These are phyloP conservation scores for Limanda limanda DNA, from an alignment of 2,113 vertebrate genomes.

Conservation along the genomic window DNA sequence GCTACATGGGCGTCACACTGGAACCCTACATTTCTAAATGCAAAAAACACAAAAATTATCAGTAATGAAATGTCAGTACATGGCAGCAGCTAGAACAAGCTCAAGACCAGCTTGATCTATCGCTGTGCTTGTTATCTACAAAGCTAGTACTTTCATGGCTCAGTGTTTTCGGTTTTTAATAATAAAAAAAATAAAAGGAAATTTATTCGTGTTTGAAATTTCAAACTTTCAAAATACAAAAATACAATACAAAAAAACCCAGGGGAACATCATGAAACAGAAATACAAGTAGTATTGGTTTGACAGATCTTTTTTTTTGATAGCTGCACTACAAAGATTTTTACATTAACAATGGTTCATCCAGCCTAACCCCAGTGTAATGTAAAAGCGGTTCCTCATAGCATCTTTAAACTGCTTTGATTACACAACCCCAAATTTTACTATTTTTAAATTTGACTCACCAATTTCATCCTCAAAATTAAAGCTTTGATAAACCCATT, in stretches of 20 bases:
- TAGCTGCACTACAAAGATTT: slow-evolving; percentile 12
- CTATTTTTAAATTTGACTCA: background rate
- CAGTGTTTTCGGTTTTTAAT: slow-evolving; percentile 28
- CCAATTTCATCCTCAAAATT: background rate
- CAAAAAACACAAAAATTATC: slow-evolving; percentile 13
- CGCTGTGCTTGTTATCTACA: slow-evolving; percentile 32
- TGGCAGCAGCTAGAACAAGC: slow-evolving; percentile 37
- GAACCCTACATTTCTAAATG: slow-evolving; percentile 61
- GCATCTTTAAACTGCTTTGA: background rate
- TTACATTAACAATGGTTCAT: background rate
- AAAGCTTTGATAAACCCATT: background rate
- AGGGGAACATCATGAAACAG: slow-evolving; percentile 15
- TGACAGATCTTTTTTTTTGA: background rate
- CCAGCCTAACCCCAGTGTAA: too few species aligned
- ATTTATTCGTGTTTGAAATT: slow-evolving; percentile 8
- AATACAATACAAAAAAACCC: slow-evolving; percentile 8
- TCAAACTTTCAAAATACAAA: slow-evolving; percentile 28
- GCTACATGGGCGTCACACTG: slow-evolving; percentile 57
- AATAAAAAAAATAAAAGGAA: slow-evolving; percentile 1
- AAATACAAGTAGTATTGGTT: slow-evolving; percentile 4
- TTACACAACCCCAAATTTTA: background rate
- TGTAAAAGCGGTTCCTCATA: background rate
- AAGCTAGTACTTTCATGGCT: slow-evolving; percentile 38
- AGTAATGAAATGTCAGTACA: slow-evolving; percentile 32
- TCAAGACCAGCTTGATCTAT: slow-evolving; percentile 26